Conservation (phyloP, 2,888 invertebrate species). For the Drosophila diplacantha region DNA sequence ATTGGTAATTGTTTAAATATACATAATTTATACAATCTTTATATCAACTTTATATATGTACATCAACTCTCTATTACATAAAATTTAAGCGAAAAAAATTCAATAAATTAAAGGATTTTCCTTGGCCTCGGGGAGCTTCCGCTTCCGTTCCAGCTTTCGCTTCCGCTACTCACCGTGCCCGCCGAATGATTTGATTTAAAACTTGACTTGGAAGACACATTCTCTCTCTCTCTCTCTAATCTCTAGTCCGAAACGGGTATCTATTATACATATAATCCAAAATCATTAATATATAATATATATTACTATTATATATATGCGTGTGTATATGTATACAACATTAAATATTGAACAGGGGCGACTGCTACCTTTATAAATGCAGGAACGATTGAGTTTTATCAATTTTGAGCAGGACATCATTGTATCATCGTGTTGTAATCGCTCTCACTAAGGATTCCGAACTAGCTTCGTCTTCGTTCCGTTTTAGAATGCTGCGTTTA, state of each 20-base stretch:
- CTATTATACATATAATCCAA: neutral
- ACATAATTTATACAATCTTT: conserved; percentile 27
- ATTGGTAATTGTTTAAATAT: conserved; percentile 18
- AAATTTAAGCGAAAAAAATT: conserved; percentile 2
- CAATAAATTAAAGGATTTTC: conserved; percentile 7
- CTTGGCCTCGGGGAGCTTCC: neutral
- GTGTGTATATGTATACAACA: neutral
- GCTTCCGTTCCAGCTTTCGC: too few relatives aligned
- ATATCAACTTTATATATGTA: conserved; percentile 34
- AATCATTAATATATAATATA: neutral
- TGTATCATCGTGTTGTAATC: neutral
- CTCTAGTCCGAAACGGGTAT: conserved; percentile 4
- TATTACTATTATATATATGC: too few relatives aligned
- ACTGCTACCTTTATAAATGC: conserved; percentile 42
- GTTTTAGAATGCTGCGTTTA: conserved; percentile 12
- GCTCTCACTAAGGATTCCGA: conserved; percentile 1
- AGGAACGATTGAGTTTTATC: conserved; percentile 24
- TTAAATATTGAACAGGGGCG: conserved; percentile 63
- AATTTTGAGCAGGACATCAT: conserved; percentile 26
- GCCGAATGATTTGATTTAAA: conserved; percentile 1
- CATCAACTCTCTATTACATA: conserved; percentile 33
- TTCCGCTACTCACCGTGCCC: neutral
- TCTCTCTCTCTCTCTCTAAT: conserved; percentile 1
- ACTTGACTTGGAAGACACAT: conserved; percentile 12
- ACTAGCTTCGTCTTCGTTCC: conserved; percentile 7